A percentile compares a stretch with the other conserved stretches of the same genome.
Conservation (phyloP, 2,797 vertebrate genomes). For the Amblyopsis hoosieri region DNA sequence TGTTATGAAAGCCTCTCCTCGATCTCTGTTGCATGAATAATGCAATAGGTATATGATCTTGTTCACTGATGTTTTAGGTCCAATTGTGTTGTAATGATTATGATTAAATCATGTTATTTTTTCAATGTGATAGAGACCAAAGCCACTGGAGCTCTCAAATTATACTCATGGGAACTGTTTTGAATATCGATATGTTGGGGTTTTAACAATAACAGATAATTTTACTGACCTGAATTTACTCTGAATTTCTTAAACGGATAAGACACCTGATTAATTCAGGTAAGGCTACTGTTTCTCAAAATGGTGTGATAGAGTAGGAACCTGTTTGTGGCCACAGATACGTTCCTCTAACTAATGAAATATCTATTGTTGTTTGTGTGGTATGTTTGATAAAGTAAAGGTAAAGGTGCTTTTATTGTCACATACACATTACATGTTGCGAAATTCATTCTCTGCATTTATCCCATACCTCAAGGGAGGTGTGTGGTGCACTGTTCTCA, state of each 20-base stretch:
- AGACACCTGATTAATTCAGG: no score
- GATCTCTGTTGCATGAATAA: constrained; percentile 40
- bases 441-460: no score
- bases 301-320: no score
- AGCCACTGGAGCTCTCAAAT: not conserved
- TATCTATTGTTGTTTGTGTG: not conserved
- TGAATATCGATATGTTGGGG: constrained; percentile 5
- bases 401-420: no score
- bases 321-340: not conserved
- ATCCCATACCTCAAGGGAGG: no score
- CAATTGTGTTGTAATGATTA: not conserved
- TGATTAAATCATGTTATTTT: constrained; percentile 4
- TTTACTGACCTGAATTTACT: no score
- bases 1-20: constrained; percentile 6
- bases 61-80: constrained; percentile 7
- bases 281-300: no score
- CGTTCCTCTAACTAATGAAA: not conserved
- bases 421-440: no score
- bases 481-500: not conserved
- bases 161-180: not conserved
- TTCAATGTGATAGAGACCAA: not conserved
- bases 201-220: constrained; percentile 13
- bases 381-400: not conserved
- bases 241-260: no score
- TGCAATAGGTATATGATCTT: constrained; percentile 26